Evolutionary conservation across 2,888 invertebrate genomes (phyloP).

Genomic region (Mythimna loreyi): DNA sequence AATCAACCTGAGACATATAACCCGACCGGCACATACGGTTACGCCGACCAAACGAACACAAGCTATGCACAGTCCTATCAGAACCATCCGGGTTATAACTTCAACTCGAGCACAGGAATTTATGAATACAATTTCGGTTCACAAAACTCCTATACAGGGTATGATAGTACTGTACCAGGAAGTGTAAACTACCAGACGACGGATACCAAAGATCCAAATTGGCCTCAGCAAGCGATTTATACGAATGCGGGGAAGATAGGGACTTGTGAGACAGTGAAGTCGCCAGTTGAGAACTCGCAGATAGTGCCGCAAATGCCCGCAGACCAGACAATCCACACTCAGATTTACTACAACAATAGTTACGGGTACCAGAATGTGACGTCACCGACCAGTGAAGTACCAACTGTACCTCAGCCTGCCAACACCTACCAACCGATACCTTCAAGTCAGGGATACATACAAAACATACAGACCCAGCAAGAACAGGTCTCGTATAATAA

Average conservation of each 20-base stretch:
- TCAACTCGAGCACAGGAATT: conserved; percentile 88
- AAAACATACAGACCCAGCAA: conserved; percentile 82
- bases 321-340: conserved; percentile 69
- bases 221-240: conserved; percentile 80
- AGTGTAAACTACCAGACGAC: conserved; percentile 71
- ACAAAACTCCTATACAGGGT: conserved; percentile 81
- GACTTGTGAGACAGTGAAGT: conserved; percentile 84
- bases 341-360: conserved; percentile 86
- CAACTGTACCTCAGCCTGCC: conserved; percentile 69
- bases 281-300: conserved; percentile 82
- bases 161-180: conserved; percentile 68
- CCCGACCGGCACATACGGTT: conserved; percentile 65
- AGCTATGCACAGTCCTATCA: conserved; percentile 80
- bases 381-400: conserved; percentile 68
- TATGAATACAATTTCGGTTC: conserved; percentile 92
- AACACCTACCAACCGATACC: conserved; percentile 76
- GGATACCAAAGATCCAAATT: conserved; percentile 74
- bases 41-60: conserved; percentile 69
- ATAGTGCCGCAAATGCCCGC: conserved; percentile 57
- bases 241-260: conserved; percentile 89
- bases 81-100: conserved; percentile 92
- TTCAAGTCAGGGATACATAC: conserved; percentile 30
- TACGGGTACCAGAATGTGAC: conserved; percentile 86
- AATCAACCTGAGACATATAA: conserved; percentile 68
- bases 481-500: conserved; percentile 77